Base-by-base conservation (phyloP, 2,113 vertebrate genomes). In the Psittacus erithacus region DNA sequence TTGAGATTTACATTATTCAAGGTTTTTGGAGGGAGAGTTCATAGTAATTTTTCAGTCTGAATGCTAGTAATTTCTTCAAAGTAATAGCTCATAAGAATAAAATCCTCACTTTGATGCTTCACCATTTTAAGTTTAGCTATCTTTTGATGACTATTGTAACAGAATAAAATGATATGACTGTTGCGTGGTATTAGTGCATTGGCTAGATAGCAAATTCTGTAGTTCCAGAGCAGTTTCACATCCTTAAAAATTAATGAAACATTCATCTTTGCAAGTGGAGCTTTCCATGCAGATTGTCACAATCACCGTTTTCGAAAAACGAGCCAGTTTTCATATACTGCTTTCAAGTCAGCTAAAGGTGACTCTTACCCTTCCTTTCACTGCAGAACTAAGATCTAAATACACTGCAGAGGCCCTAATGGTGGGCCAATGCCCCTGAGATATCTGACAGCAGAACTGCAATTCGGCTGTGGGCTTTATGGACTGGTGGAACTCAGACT, bases 171-270 rank as follows among this genome's bases (percentile, higher is more conserved):
- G 90, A 88, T 77, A 90, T 23, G 43, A 88, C 33, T 67, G 4
- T 53, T 80, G n/a, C 2, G 0, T 47, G 25, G 23, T 83, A 83
- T 50, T 86, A 81, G 29, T 50, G 50, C 35, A 44, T 70, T 78
- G 75, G 23, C 38, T 88, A 71, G 49, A 59, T 49, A 88, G 63
- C 41, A 86, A 95, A 83, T 90, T 41, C 33, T 83, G 27, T 83
- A 80, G 49, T 83, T 92, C 75, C 71, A 64, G 3, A 41, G 47
- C n/a, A 68, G 35, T 67, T 92, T 96, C 68, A 71, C 8, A 69
- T 71, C 39, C 68, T 92, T 88, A 92, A 95, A 97, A 92, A 90
- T 96, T 92, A 88, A 96, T 84, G 76, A 88, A 95, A 92, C 67
- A 71, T 92, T 93, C 76, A 60, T 81, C 86, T 92, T 85, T 90